Conservation (phyloP, 2,113 vertebrate genomes). For the Tachycineta bicolor region DNA sequence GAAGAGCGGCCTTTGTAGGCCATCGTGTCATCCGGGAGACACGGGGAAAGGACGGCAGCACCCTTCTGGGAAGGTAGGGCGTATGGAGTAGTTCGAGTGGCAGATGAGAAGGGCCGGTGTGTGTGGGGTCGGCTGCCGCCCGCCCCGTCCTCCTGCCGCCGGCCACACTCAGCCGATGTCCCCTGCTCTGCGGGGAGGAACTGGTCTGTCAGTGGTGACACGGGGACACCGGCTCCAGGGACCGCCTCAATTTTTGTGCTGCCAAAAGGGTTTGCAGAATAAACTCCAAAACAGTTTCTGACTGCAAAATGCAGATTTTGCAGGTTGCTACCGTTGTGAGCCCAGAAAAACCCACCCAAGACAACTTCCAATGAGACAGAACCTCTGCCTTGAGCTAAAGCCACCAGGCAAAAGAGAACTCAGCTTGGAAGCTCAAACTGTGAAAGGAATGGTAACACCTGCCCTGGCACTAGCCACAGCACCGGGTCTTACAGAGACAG, state of each 20-base stretch:
- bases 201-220: too few species aligned
- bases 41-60: neutral
- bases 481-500: neutral
- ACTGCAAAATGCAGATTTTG: neutral
- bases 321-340: neutral
- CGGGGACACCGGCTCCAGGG: too few species aligned
- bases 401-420: neutral
- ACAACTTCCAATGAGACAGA: accelerated
- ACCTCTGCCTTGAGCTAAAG: neutral
- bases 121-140: too few species aligned
- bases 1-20: neutral
- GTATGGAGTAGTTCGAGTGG: neutral
- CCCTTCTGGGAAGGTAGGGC: neutral
- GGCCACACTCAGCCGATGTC: too few species aligned
- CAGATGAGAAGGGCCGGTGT: neutral
- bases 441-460: neutral
- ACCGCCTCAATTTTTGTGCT: too few species aligned
- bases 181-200: too few species aligned
- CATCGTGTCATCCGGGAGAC: neutral
- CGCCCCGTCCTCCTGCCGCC: too few species aligned
- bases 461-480: neutral
- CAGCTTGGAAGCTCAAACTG: neutral
- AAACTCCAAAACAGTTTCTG: neutral
- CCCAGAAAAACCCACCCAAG: neutral
- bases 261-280: too few species aligned